phyloP scores from a whole-genome alignment of 2,113 vertebrate species.

The Grallaria varia region DNA sequence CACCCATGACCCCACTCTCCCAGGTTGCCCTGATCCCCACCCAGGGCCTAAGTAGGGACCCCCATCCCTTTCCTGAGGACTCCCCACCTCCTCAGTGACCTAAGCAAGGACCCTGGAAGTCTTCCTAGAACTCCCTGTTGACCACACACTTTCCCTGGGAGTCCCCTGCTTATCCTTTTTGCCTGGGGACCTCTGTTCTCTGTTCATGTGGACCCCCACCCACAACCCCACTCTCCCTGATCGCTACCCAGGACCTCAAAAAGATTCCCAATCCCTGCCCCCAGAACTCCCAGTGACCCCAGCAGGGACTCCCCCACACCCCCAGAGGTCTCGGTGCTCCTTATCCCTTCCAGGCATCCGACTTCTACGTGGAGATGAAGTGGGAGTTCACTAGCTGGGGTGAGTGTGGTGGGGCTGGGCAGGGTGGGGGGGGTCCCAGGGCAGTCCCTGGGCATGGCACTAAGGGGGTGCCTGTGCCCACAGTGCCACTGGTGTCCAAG shows the following conservation, averaged over 20 bases:
- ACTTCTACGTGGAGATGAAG: slow-evolving; percentile 98
- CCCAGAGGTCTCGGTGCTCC: no score
- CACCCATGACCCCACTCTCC: not conserved
- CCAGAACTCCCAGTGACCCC: not conserved
- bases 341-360: slow-evolving; percentile 77
- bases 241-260: no score
- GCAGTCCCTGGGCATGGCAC: accelerated
- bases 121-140: not conserved
- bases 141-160: not conserved
- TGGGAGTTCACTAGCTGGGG: slow-evolving; percentile 99
- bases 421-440: not conserved
- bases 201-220: not conserved
- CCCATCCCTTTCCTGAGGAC: not conserved
- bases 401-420: slow-evolving; percentile 52
- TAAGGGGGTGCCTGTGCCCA: not conserved
- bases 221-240: not conserved
- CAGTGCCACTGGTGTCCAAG: slow-evolving; percentile 93
- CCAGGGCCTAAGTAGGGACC: no score
- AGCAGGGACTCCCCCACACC: not conserved
- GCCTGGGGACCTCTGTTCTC: no score
- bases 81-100: not conserved
- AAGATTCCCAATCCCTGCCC: not conserved
- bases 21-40: not conserved
- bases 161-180: not conserved
- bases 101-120: not conserved